phyloP scores from a whole-genome alignment of 2,113 vertebrate species.

The Dromiciops gliroides region DNA sequence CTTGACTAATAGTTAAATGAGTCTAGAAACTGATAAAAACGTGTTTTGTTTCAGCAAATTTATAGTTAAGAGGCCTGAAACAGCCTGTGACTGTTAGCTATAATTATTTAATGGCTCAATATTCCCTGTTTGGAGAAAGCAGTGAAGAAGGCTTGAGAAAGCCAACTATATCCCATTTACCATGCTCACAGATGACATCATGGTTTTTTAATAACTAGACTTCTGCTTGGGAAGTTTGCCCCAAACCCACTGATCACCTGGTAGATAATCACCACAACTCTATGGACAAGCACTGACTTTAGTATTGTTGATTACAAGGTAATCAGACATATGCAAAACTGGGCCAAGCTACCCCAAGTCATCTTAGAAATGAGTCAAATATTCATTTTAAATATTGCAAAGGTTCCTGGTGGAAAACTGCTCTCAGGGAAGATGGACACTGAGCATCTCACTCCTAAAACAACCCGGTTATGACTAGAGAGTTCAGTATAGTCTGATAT shows the following conservation, averaged over 20 bases:
- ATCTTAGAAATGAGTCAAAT: not conserved
- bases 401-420: not conserved
- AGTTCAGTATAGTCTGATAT: not conserved
- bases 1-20: too few species aligned
- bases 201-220: not conserved
- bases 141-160: not conserved
- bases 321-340: slow-evolving; percentile 22
- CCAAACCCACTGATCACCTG: not conserved
- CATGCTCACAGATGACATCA: slow-evolving; percentile 30
- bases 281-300: not conserved
- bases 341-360: not conserved
- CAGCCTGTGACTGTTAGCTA: too few species aligned
- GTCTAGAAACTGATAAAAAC: too few species aligned
- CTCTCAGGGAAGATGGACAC: not conserved
- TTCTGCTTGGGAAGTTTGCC: not conserved
- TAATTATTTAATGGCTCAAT: not conserved
- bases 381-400: not conserved
- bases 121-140: not conserved
- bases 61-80: too few species aligned
- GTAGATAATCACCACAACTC: not conserved
- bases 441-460: not conserved
- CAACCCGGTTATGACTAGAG: not conserved
- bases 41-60: too few species aligned
- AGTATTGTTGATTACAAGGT: not conserved
- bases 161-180: slow-evolving; percentile 13